Percentiles rank a stretch among this genome's conserved stretches.
These are phyloP conservation scores for Cirrhinus mrigala DNA, from an alignment of 2,797 vertebrate genomes.

Conservation along the genomic window DNA sequence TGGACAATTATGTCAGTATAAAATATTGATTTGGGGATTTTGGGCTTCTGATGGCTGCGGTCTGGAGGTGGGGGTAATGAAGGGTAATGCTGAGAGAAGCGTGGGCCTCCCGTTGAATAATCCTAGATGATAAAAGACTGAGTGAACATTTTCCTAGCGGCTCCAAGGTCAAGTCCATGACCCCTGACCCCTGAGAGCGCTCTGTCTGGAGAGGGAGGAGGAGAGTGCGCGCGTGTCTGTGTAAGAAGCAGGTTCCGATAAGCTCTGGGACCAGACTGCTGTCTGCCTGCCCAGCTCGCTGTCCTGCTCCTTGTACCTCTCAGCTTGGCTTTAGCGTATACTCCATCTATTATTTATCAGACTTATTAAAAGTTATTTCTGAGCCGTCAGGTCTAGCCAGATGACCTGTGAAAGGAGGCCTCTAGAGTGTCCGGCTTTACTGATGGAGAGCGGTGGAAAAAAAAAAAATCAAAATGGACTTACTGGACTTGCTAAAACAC, in stretches of 20 bases:
- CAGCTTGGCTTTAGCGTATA: constrained; percentile 78
- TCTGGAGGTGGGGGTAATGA: constrained; percentile 72
- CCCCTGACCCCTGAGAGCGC: constrained; percentile 77
- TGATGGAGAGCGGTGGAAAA: constrained; percentile 38
- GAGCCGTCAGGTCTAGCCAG: constrained; percentile 80
- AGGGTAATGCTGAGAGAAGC: constrained; percentile 72
- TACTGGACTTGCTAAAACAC: constrained; percentile 77
- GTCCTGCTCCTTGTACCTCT: constrained; percentile 72
- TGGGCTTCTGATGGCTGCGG: constrained; percentile 61
- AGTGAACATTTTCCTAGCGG: constrained; percentile 76
- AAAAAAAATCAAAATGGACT: constrained; percentile 77
- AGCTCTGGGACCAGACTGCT: constrained; percentile 68
- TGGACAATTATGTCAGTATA: constrained; percentile 68
- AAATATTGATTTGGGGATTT: constrained; percentile 72
- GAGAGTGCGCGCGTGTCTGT: constrained; percentile 64
- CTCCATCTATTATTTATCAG: constrained; percentile 83
- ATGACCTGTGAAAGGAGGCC: constrained; percentile 78
- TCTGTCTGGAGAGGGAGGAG: constrained; percentile 70
- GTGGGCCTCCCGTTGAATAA: constrained; percentile 76
- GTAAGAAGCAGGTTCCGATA: constrained; percentile 58
- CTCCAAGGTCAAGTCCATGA: constrained; percentile 83
- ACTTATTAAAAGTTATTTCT: constrained; percentile 88
- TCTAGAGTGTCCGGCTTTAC: constrained; percentile 78
- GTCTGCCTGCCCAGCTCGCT: constrained; percentile 66
- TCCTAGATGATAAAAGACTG: constrained; percentile 78